Evolutionary conservation across 2,888 invertebrate genomes (phyloP).

Genomic region (Auanema freiburgensis): DNA sequence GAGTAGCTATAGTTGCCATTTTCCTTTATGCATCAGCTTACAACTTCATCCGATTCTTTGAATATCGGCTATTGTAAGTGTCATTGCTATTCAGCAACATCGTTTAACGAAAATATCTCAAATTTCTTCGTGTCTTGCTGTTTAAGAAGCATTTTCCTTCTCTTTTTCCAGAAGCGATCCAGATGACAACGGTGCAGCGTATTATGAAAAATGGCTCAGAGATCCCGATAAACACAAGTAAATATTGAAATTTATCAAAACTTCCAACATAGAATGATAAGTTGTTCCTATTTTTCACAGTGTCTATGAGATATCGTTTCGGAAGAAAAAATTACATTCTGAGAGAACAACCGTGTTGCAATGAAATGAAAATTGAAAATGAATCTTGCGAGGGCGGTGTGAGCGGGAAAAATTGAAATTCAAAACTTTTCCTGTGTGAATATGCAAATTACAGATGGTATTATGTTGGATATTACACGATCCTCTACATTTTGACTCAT

Average conservation of each 20-base stretch:
- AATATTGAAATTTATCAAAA: neutral
- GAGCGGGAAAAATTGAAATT: neutral
- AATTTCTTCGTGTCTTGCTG: neutral
- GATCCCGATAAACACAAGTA: conserved; percentile 37
- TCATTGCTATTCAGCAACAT: neutral
- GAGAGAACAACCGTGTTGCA: too few relatives aligned
- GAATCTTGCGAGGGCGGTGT: neutral
- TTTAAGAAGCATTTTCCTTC: conserved; percentile 3
- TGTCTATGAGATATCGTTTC: neutral
- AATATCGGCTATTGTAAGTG: conserved; percentile 52
- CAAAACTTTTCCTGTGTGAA: neutral
- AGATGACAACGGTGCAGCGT: conserved; percentile 16
- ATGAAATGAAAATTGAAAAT: neutral
- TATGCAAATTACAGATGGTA: conserved; percentile 37
- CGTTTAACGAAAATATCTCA: too few relatives aligned
- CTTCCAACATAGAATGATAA: neutral
- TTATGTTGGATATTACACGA: conserved; percentile 58
- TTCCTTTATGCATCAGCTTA: conserved; percentile 51
- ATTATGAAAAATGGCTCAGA: conserved; percentile 36
- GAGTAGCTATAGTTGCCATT: conserved; percentile 49
- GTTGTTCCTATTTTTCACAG: neutral
- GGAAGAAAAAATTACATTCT: too few relatives aligned
- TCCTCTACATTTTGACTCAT: conserved; percentile 58
- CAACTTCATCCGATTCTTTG: conserved; percentile 59
- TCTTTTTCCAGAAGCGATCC: conserved; percentile 16